Evolutionary conservation across 2,113 vertebrate genomes (phyloP).

Genomic region (Choloepus hoffmanni): DNA sequence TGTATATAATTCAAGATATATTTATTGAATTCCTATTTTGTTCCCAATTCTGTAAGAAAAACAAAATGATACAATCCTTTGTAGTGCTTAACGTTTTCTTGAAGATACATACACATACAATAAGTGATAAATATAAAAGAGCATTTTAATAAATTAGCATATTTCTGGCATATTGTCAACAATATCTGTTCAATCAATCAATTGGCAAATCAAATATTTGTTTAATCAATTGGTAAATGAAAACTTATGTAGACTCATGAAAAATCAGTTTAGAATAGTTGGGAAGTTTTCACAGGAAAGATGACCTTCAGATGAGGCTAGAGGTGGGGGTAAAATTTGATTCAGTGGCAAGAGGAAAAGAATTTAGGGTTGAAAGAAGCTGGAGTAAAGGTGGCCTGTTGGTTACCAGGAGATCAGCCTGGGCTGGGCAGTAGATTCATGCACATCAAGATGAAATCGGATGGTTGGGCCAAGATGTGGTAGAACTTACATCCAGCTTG

Average conservation of each 20-base stretch:
- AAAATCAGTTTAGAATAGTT: not conserved
- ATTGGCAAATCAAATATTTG: not conserved
- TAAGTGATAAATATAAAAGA: not conserved
- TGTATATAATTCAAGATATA: conserved; percentile 18
- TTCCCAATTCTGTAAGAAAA: conserved; percentile 50
- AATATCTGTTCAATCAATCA: not conserved
- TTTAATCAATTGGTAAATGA: not conserved
- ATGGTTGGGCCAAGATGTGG: not conserved
- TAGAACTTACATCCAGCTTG: not conserved
- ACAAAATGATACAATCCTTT: not conserved
- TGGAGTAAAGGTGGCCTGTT: not conserved
- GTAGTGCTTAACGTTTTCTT: conserved; percentile 7
- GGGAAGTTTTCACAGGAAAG: conserved; percentile 25
- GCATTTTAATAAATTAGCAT: not conserved
- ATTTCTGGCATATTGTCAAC: not conserved
- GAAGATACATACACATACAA: not conserved
- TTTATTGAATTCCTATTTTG: not conserved
- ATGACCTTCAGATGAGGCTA: not conserved
- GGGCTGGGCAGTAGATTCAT: not conserved
- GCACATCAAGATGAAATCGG: not conserved
- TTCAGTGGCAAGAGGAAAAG: not conserved
- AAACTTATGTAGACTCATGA: not conserved
- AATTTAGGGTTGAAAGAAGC: not conserved
- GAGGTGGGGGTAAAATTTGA: not conserved
- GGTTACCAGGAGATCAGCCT: not conserved